Evolutionary conservation across 1,140 invertebrate genomes (phyloP), one percentile per base, ranked within the genome.

Genomic region (Heliconius melpomene): DNA sequence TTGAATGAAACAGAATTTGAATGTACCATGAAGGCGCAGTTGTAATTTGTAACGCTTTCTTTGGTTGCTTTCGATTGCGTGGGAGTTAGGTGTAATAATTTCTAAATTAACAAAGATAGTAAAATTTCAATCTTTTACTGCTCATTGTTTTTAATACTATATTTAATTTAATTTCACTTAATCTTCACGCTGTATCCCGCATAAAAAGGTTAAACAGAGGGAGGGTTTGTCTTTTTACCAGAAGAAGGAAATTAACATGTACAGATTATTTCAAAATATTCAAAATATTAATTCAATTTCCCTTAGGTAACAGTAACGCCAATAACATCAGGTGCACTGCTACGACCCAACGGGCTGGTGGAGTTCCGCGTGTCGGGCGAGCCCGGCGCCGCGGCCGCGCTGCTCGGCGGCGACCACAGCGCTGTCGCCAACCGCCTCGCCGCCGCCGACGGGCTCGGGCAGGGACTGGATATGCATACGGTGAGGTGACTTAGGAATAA

Each of bases 401-500:
- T 93, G 8, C 83, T 93, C 9, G 91, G 87, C 0, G 86, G 80
- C 20, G 90, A 91, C 74, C 54, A 76, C 5, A 80, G 78, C 54
- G 84, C 91, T 18, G 77, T 87, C n/a, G 72, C 79, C 3, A 84
- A 87, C 8, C 89, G 89, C 26, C 86, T 93, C 2, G 87, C 87
- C 7, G 78, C 57, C 23, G 36, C 23, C 0, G 87, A 91, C 57
- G 88, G 89, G 7, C 84, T 90, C 1, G 93, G 92, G 23, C 87
- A 77, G 40, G 93, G 93, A 20, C 83, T 94, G 18, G 87, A 91
- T 77, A 85, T 92, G 81, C 85, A 90, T 50, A 89, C 86, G 84
- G 93, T 92, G 60, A 66, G 60, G 5, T 52, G 1, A 18, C 18
- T 52, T 16, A 18, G 18, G 50, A 1, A 16, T 52, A 5, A 0